Percentiles rank a stretch among this genome's conserved stretches.
Evolutionary conservation across 2,797 vertebrate genomes (phyloP).

Genomic region (Cetoscarus ocellatus): DNA sequence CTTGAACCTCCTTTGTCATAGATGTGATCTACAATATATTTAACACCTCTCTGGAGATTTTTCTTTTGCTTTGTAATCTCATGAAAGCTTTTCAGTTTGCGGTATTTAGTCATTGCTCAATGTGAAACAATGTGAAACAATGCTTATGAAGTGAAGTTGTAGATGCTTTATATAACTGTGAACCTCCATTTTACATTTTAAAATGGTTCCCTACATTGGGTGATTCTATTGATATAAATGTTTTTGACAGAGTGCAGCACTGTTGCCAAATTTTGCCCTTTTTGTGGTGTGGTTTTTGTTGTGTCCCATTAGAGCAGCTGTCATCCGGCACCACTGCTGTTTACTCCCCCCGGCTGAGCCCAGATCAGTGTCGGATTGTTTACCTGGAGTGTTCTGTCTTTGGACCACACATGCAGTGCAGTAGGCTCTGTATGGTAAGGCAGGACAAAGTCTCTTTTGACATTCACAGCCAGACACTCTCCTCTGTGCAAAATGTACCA

Average conservation of each 20-base stretch:
- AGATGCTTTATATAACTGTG: no score
- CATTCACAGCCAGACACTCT: neutral
- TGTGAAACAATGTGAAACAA: no score
- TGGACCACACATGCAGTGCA: constrained; percentile 94
- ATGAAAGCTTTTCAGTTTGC: no score
- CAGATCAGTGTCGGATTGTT: constrained; percentile 91
- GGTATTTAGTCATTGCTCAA: no score
- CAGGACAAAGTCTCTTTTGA: neutral
- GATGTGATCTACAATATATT: no score
- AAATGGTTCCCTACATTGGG: no score
- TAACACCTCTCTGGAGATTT: no score
- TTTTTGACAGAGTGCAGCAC: no score
- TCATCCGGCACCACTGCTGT: constrained; percentile 87
- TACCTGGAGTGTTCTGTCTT: constrained; percentile 89
- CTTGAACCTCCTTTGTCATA: no score
- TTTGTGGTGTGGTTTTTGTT: constrained; percentile 27
- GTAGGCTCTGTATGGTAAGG: constrained; percentile 91
- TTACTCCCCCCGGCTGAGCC: constrained; percentile 95
- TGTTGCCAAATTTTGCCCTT: neutral
- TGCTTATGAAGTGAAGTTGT: no score
- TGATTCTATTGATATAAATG: neutral
- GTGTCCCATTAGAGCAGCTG: constrained; percentile 86
- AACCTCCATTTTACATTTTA: no score
- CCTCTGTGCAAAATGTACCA: neutral
- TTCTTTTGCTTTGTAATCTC: neutral